Evolutionary conservation across 1,140 invertebrate species (phyloP).

Genomic region (Drosophila melanogaster): Release_6_plus_ISO1_MT NT_033779.5:15140501-15141000

Average conservation of each 20-base stretch:
- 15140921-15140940: constrained; percentile 15
- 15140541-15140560: too few relatives aligned
- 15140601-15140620: too few relatives aligned
- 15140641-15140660: background rate
- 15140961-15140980: constrained; percentile 57
- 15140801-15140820: constrained; percentile 6
- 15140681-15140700: constrained; percentile 1
- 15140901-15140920: background rate
- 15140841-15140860: constrained; percentile 9
- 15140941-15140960: constrained; percentile 38
- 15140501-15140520: too few relatives aligned
- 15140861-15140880: constrained; percentile 13
- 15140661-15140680: background rate
- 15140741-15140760: background rate
- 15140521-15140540: too few relatives aligned
- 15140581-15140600: too few relatives aligned
- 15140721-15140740: constrained; percentile 1
- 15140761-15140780: constrained; percentile 8
- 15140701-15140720: background rate
- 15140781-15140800: background rate
- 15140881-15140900: constrained; percentile 15
- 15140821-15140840: background rate
- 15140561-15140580: too few relatives aligned
- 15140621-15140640: background rate
- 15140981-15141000: constrained; percentile 26